Percentiles rank a stretch among this genome's conserved stretches.
Conservation (phyloP, 2,888 invertebrate species). For the Tiliacea aurago region DNA sequence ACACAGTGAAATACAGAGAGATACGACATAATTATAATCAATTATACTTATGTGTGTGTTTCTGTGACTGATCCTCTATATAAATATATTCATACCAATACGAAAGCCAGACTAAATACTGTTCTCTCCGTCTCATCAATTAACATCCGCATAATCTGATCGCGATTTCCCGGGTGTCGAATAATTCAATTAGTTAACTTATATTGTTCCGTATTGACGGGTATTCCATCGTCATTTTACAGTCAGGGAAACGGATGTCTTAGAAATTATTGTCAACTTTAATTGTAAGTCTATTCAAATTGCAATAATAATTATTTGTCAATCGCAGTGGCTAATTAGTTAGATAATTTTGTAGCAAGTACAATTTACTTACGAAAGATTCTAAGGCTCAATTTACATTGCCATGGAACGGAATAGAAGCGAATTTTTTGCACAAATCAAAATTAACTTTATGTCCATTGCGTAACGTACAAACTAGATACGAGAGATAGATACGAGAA, state of each 20-base stretch:
- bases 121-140: slow-evolving; percentile 36
- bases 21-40: too few relatives aligned
- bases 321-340: not conserved
- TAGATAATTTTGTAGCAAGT: not conserved
- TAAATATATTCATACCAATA: slow-evolving; percentile 4
- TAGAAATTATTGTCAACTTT: not conserved
- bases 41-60: not conserved
- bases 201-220: slow-evolving; percentile 24
- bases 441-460: too few relatives aligned
- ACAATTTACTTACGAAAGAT: not conserved
- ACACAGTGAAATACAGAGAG: too few relatives aligned
- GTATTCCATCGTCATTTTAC: too few relatives aligned
- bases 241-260: not conserved
- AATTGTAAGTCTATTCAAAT: not conserved
- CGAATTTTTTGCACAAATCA: too few relatives aligned
- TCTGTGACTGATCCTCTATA: not conserved
- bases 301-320: not conserved
- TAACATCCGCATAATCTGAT: slow-evolving; percentile 49
- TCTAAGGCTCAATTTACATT: too few relatives aligned
- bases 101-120: slow-evolving; percentile 13
- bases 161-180: slow-evolving; percentile 12
- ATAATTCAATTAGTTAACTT: slow-evolving; percentile 52
- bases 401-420: too few relatives aligned
- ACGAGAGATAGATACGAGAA: too few relatives aligned
- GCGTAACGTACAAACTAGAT: too few relatives aligned